Conservation (phyloP, 2,113 vertebrate species). For the Syrrhaptes paradoxus region DNA sequence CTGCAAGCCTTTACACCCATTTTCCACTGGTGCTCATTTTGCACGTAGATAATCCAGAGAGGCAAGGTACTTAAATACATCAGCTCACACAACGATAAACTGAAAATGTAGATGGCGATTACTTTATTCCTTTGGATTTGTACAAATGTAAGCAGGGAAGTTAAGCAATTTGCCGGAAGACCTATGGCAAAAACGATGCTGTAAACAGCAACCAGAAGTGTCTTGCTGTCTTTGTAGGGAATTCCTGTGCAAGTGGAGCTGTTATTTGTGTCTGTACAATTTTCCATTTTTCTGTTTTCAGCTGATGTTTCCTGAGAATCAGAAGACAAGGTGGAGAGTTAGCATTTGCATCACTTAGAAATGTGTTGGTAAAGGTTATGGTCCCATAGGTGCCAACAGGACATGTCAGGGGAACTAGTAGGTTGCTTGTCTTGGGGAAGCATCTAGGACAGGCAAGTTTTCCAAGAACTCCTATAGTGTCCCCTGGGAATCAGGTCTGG, state of each 20-base stretch:
- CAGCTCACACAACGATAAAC: slow-evolving; percentile 86
- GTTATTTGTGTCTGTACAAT: fast-evolving
- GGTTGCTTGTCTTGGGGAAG: background rate
- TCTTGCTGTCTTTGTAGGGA: slow-evolving; percentile 54
- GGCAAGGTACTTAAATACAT: slow-evolving; percentile 86
- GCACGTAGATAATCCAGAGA: slow-evolving; percentile 83
- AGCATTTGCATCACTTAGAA: background rate
- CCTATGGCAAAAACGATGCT: slow-evolving; percentile 76
- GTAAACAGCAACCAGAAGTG: slow-evolving; percentile 78
- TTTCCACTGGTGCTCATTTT: slow-evolving; percentile 65
- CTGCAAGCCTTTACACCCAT: slow-evolving; percentile 72
- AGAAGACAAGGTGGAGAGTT: background rate
- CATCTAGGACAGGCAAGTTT: background rate
- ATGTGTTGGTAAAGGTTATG: background rate
- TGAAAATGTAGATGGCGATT: slow-evolving; percentile 85
- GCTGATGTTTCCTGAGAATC: slow-evolving; percentile 26
- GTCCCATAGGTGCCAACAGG: background rate
- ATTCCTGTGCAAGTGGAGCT: background rate
- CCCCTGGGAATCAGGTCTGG: background rate
- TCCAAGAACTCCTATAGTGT: background rate
- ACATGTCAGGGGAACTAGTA: background rate
- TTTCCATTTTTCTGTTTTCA: background rate
- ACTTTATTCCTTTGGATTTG: slow-evolving; percentile 79
- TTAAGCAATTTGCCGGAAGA: slow-evolving; percentile 84
- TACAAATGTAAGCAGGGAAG: slow-evolving; percentile 72